phyloP scores from a whole-genome alignment of 2,113 vertebrate species.

The Hippocampus zosterae region DNA sequence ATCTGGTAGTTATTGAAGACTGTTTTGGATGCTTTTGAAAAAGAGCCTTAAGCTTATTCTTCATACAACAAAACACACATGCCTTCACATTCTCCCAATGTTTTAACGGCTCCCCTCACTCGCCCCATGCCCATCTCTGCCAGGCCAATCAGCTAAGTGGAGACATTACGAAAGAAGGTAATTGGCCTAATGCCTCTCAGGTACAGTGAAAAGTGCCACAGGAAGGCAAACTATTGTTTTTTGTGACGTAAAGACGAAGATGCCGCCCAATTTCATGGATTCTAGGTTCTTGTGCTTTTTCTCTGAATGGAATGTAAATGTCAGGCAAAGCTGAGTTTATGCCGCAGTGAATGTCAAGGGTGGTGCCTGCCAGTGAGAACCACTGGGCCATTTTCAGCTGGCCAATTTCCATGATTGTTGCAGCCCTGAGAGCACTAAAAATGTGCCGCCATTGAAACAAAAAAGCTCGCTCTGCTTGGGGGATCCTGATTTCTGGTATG shows the following conservation, averaged over 20 bases:
- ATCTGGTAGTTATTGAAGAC: slow-evolving; percentile 61
- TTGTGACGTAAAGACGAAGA: slow-evolving; percentile 28
- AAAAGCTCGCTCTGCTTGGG: slow-evolving; percentile 40
- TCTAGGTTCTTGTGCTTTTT: slow-evolving; percentile 14
- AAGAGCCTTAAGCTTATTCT: slow-evolving; percentile 41
- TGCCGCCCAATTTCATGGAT: slow-evolving; percentile 32
- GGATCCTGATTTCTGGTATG: slow-evolving; percentile 66
- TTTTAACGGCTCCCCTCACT: slow-evolving; percentile 20
- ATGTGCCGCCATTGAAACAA: slow-evolving; percentile 46
- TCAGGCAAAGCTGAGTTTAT: slow-evolving; percentile 17
- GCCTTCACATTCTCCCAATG: slow-evolving; percentile 13
- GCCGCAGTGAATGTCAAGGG: slow-evolving; percentile 16
- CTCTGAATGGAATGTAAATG: slow-evolving; percentile 7
- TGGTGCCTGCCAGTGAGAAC: slow-evolving; percentile 20
- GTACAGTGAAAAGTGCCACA: slow-evolving; percentile 53
- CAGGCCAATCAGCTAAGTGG: slow-evolving; percentile 55
- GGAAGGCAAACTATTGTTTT: slow-evolving; percentile 32
- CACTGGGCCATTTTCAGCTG: slow-evolving; percentile 43
- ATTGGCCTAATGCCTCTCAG: slow-evolving; percentile 59
- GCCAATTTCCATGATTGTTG: slow-evolving; percentile 44
- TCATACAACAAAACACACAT: slow-evolving; percentile 43
- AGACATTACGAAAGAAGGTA: slow-evolving; percentile 61
- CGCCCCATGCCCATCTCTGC: slow-evolving; percentile 27
- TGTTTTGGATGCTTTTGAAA: slow-evolving; percentile 53
- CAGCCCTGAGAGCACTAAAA: slow-evolving; percentile 41